Percentiles rank a stretch among this genome's conserved stretches.
Evolutionary conservation across 2,888 invertebrate genomes (phyloP).

Genomic region (Lamellibrachia columna): DNA sequence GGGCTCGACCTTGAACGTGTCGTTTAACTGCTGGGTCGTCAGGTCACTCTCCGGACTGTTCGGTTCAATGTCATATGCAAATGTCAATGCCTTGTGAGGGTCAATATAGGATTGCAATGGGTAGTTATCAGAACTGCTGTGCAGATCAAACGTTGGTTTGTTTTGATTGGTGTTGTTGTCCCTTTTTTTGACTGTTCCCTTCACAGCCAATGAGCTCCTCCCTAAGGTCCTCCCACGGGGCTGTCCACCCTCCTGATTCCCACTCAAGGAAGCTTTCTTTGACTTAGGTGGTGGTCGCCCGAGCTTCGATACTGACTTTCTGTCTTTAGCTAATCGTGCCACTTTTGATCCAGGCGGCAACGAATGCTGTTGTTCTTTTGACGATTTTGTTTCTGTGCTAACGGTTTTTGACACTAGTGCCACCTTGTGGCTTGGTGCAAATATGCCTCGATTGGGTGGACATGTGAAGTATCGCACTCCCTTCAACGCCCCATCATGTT

Average conservation of each 20-base stretch:
- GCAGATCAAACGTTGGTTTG: background rate
- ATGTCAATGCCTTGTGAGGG: slow-evolving; percentile 33
- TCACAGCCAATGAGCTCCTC: background rate
- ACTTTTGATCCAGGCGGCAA: background rate
- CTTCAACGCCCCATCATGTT: slow-evolving; percentile 74
- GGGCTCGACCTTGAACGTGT: background rate
- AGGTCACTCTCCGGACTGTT: slow-evolving; percentile 7
- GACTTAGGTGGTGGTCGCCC: background rate
- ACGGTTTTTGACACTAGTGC: background rate
- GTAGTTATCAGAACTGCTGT: background rate
- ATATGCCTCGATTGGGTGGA: slow-evolving; percentile 71
- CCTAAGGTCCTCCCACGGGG: background rate
- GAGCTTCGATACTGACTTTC: background rate
- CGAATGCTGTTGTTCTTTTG: background rate
- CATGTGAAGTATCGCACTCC: slow-evolving; percentile 75
- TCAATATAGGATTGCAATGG: slow-evolving; percentile 27
- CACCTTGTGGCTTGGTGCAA: slow-evolving; percentile 74
- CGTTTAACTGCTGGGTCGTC: background rate
- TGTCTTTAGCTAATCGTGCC: background rate
- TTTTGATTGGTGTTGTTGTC: background rate
- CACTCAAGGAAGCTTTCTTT: background rate
- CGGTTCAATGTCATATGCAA: slow-evolving; percentile 34
- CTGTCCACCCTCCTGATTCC: background rate
- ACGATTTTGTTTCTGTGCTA: background rate
- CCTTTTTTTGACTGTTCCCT: background rate